These are phyloP conservation scores for Illadopsis cleaveri DNA, from an alignment of 2,113 vertebrate species.

Conservation along the genomic window DNA sequence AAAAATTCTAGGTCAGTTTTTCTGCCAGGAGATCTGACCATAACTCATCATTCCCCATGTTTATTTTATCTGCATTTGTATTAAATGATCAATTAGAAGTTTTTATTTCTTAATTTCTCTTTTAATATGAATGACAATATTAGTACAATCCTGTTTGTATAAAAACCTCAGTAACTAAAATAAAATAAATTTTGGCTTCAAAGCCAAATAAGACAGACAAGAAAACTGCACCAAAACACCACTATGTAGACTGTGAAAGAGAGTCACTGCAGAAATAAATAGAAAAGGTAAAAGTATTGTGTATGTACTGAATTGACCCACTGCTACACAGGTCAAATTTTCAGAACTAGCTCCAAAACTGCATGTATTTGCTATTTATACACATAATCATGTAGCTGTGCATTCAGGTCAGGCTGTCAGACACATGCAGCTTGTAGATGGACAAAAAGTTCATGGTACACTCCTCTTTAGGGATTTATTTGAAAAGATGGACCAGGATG, in stretches of 20 bases:
- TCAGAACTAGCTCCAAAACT: background rate
- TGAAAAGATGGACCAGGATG: background rate
- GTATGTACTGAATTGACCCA: conserved; percentile 8
- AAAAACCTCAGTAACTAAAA: background rate
- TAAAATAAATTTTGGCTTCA: background rate
- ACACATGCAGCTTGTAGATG: background rate
- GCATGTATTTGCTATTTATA: conserved; percentile 6
- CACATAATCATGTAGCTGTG: background rate
- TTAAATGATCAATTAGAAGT: background rate
- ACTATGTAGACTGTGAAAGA: background rate
- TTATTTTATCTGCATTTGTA: background rate
- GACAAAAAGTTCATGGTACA: background rate
- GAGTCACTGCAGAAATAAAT: background rate
- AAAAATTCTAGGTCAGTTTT: conserved; percentile 41
- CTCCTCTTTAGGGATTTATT: background rate
- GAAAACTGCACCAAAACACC: fast-evolving
- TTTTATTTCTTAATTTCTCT: background rate
- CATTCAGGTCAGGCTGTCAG: background rate
- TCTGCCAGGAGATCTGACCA: conserved; percentile 4
- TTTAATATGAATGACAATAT: background rate
- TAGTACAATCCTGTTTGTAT: background rate
- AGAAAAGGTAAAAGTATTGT: background rate
- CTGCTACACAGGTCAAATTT: conserved; percentile 31
- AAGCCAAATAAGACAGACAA: background rate
- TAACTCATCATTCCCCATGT: background rate